A percentile compares a stretch with the other conserved stretches of the same genome.
These are phyloP conservation scores for Micromussa lordhowensis DNA, from an alignment of 92 coral and sea anemone genomes.

Conservation along the genomic window DNA sequence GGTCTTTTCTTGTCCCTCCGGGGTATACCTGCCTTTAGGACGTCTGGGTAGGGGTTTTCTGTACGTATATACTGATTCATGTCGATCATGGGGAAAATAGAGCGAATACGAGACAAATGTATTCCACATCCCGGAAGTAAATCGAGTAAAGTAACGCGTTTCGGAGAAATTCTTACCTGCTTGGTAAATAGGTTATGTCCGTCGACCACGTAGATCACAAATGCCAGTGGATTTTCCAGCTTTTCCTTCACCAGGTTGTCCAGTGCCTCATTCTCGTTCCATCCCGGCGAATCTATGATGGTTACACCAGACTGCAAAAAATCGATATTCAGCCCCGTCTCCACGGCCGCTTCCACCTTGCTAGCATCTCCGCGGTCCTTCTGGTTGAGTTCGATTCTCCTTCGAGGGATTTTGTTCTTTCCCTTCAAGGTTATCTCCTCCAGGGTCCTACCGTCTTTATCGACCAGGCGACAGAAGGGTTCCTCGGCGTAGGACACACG, in stretches of 20 bases:
- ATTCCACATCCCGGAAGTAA: neutral
- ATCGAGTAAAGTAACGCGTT: neutral
- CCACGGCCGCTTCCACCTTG: slow-evolving; percentile 65
- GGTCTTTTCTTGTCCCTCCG: too few relatives aligned
- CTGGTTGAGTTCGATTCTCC: slow-evolving; percentile 58
- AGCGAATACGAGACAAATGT: too few relatives aligned
- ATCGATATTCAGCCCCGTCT: slow-evolving; percentile 61
- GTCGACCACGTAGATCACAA: slow-evolving; percentile 74
- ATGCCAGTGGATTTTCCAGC: slow-evolving; percentile 64
- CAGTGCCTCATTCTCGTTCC: slow-evolving; percentile 68
- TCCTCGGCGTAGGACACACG: slow-evolving; percentile 65
- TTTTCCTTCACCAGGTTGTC: slow-evolving; percentile 72
- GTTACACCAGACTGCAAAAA: slow-evolving; percentile 75
- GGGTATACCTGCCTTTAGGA: too few relatives aligned
- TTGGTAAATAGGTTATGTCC: slow-evolving; percentile 72
- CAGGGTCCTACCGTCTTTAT: slow-evolving; percentile 23
- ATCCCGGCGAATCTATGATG: slow-evolving; percentile 77
- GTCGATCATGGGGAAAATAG: too few relatives aligned
- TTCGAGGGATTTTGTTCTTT: slow-evolving; percentile 64
- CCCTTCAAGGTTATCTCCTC: slow-evolving; percentile 34
- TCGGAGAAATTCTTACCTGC: slow-evolving; percentile 38
- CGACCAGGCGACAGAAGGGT: slow-evolving; percentile 54
- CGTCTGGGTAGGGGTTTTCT: too few relatives aligned
- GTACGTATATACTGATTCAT: too few relatives aligned
- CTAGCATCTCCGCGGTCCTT: slow-evolving; percentile 62